Conservation (phyloP, 2,888 invertebrate species). For the Chironomus riparius region DNA sequence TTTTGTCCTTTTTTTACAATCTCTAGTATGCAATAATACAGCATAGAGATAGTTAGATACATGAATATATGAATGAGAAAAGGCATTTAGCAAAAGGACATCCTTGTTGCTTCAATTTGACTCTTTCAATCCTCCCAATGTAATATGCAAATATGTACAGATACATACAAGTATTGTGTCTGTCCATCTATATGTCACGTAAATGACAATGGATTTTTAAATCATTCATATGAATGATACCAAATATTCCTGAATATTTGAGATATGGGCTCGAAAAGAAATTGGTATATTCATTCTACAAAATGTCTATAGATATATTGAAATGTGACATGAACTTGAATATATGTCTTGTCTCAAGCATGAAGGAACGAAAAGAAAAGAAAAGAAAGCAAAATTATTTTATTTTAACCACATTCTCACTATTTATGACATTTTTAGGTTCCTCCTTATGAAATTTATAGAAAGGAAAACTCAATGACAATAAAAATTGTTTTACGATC, state of each 20-base stretch:
- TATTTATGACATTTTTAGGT: not conserved
- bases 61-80: not conserved
- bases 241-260: not conserved
- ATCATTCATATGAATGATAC: conserved; percentile 9
- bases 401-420: not conserved
- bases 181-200: conserved; percentile 16
- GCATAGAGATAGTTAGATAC: not conserved
- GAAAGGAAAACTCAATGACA: not conserved
- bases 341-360: too few species aligned
- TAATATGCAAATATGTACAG: not conserved
- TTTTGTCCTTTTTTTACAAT: not conserved
- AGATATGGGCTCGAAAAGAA: not conserved
- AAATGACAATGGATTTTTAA: conserved; percentile 23
- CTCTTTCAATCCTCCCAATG: not conserved
- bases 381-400: not conserved
- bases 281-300: not conserved
- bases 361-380: not conserved
- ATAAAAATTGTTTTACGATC: not conserved
- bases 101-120: not conserved
- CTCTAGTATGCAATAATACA: not conserved
- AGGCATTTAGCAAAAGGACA: not conserved
- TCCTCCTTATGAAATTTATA: not conserved
- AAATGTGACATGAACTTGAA: not conserved
- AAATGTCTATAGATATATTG: not conserved
- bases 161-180: not conserved